Percentiles rank a stretch among this genome's conserved stretches.
Conservation (phyloP, 1,140 invertebrate species). For the Ephestia elutella region DNA sequence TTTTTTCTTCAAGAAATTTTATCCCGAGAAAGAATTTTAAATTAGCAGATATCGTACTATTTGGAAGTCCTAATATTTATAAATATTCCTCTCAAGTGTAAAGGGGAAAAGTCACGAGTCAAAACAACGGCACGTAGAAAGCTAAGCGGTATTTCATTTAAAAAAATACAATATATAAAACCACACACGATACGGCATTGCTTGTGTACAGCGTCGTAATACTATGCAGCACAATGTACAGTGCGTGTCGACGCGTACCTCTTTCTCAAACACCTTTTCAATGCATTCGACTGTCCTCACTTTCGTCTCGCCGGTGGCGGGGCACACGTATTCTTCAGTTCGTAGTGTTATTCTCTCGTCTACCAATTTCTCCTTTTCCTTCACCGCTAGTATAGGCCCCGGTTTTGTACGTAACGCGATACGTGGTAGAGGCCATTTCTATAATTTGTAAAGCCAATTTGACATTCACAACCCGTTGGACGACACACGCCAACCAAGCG, state of each 20-base stretch:
- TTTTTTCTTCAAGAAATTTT: too few relatives aligned
- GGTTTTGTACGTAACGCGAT: conserved; percentile 88
- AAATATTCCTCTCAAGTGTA: neutral
- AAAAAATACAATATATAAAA: conserved; percentile 37
- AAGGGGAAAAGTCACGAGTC: neutral
- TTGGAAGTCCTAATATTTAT: too few relatives aligned
- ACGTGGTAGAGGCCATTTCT: conserved; percentile 79
- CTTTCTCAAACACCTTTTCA: conserved; percentile 95
- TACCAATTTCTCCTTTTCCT: conserved; percentile 91
- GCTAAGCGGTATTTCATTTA: conserved; percentile 54
- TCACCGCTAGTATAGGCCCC: conserved; percentile 85
- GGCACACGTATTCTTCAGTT: conserved; percentile 91
- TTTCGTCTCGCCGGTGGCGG: conserved; percentile 86
- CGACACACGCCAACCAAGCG: conserved; percentile 50
- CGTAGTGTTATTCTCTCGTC: conserved; percentile 89
- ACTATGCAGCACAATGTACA: conserved; percentile 55
- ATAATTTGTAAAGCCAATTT: conserved; percentile 71
- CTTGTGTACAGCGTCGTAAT: conserved; percentile 53
- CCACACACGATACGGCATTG: conserved; percentile 66
- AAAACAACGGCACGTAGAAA: conserved; percentile 47
- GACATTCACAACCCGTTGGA: conserved; percentile 56
- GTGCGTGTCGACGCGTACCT: conserved; percentile 80
- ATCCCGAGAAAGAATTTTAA: too few relatives aligned
- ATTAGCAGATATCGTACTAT: too few relatives aligned
- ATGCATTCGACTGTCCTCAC: conserved; percentile 93